Evolutionary conservation across 2,888 invertebrate genomes (phyloP).

Genomic region (Sepioteuthis lessoniana): DNA sequence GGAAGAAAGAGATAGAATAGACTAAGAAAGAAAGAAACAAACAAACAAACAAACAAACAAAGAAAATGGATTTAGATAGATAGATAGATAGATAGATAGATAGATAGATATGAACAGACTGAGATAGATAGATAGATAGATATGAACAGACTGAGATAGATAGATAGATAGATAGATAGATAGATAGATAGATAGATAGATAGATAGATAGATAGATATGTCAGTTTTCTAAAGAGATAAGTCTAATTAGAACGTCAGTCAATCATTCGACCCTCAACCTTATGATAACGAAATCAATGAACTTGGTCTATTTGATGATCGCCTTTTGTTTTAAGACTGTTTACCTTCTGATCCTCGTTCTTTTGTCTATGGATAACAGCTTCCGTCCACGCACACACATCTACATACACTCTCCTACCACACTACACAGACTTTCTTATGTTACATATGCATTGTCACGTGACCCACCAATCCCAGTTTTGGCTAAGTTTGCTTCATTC

Average conservation of each 20-base stretch:
- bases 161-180: not conserved
- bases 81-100: not conserved
- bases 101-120: not conserved
- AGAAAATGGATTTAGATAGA: not conserved
- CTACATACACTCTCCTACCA: not conserved
- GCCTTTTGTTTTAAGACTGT: not conserved
- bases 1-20: too few relatives aligned
- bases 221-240: not conserved
- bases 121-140: not conserved
- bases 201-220: not conserved
- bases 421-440: not conserved
- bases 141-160: not conserved
- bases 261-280: not conserved
- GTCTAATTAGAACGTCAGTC: not conserved
- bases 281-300: not conserved
- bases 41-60: not conserved
- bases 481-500: not conserved
- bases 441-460: not conserved
- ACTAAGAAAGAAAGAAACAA: too few relatives aligned
- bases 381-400: too few relatives aligned
- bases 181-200: not conserved
- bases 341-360: not conserved
- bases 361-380: too few relatives aligned
- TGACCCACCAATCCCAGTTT: not conserved
- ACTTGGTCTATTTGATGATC: not conserved